Evolutionary conservation across 2,888 invertebrate genomes (phyloP), one percentile per base, ranked within the genome.

Genomic region (Dolichomitus sp.): DNA sequence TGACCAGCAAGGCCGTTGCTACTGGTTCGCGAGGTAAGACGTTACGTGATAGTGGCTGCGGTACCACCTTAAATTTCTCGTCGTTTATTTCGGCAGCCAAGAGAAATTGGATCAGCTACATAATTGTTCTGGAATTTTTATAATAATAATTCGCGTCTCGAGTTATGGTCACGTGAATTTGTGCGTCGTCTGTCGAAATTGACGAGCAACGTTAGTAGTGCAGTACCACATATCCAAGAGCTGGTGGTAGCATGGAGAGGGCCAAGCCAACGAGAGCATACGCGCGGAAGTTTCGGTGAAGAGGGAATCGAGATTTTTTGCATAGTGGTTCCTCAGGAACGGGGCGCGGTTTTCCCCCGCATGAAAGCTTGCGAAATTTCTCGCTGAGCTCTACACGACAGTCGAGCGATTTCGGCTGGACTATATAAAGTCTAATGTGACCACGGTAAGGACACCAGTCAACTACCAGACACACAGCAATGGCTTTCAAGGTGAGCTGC

Each of bases 401-500:
- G 65, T 5, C n/a, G 59, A 57, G 9, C 9, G 19, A 74, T 69
- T 73, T 78, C 73, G 57, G 76, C 42, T 63, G 45, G 57, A 66
- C 75, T 87, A 87, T 87, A 87, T 85, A 87, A 85, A 84, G 80
- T 77, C 85, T 80, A 80, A 76, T 37, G 72, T 65, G 63, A 74
- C 79, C 82, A 81, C 45, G 63, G 72, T 66, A 66, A 80, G 82
- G 82, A 81, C 85, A 91, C 88, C 90, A 88, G 86, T 88, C 89
- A 80, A 87, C 86, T 54, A 75, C 78, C 68, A 83, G 76, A 86
- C 68, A 84, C 80, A 80, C 85, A 77, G 78, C 87, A 86, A 92
- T 92, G 92, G 92, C 91, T 33, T 78, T 81, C 78, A 69, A 81
- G 78, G 92, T 92, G 91, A 88, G 86, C 52, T 74, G 0, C 50